Conservation (phyloP, 2,797 vertebrate species). For the Xenopus petersii region DNA sequence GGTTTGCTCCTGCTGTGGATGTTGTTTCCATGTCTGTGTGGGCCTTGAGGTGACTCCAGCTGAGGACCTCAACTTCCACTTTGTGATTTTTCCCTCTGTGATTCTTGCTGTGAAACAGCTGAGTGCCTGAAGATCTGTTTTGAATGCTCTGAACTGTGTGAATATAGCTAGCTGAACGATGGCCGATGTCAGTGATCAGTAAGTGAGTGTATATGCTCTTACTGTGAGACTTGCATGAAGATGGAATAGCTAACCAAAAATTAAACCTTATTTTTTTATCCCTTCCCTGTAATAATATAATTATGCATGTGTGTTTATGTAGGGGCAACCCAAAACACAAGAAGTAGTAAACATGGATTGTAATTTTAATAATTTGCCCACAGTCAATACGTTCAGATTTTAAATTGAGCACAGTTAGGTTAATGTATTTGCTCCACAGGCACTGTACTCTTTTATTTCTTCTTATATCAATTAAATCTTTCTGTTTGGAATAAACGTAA, state of each 20-base stretch:
- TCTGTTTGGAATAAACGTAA: no score
- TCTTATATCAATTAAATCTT: no score
- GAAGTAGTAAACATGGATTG: no score
- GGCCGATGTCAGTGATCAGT: slow-evolving; percentile 58
- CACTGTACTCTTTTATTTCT: no score
- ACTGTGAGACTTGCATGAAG: slow-evolving; percentile 50
- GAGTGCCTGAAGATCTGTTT: slow-evolving; percentile 70
- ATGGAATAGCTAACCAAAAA: slow-evolving; percentile 38
- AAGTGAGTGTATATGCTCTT: slow-evolving; percentile 45
- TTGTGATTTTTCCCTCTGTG: slow-evolving; percentile 63
- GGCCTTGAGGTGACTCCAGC: slow-evolving; percentile 55
- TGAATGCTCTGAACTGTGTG: slow-evolving; percentile 63
- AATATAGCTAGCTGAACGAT: slow-evolving; percentile 62
- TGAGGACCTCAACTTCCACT: slow-evolving; percentile 66
- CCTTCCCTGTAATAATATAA: slow-evolving; percentile 8
- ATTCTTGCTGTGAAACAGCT: slow-evolving; percentile 66
- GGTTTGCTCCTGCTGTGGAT: slow-evolving; percentile 59
- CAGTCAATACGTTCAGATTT: no score
- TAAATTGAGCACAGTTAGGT: no score
- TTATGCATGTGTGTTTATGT: no score
- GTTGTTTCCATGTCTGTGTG: slow-evolving; percentile 61
- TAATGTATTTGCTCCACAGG: no score
- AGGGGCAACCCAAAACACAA: no score
- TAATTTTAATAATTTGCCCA: no score
- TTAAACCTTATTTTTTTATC: background rate